Conservation (phyloP, 1,140 invertebrate species). For the Physella acuta region DNA sequence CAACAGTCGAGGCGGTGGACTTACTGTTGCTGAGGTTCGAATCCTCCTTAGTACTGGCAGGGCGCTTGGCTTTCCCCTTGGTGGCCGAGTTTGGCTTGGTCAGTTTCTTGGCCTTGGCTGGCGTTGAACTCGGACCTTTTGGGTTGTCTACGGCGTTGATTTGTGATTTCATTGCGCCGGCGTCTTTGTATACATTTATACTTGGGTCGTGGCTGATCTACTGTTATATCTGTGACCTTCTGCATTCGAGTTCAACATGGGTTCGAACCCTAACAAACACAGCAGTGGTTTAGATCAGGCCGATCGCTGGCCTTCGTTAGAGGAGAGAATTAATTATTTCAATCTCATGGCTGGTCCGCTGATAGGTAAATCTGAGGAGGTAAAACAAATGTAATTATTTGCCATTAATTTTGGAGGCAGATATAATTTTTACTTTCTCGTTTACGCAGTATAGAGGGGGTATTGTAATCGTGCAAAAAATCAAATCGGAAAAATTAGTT, state of each 20-base stretch:
- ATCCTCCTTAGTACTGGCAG: conserved; percentile 22
- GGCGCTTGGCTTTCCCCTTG: conserved; percentile 6
- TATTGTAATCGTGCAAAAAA: too few relatives aligned
- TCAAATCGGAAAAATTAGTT: background rate
- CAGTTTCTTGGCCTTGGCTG: conserved; percentile 3
- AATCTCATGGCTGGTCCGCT: background rate
- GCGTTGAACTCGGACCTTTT: background rate
- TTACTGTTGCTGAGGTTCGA: conserved; percentile 20
- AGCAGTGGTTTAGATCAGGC: background rate
- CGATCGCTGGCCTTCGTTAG: background rate
- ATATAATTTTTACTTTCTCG: background rate
- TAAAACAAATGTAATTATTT: background rate
- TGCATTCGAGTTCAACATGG: too few relatives aligned
- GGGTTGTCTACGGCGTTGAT: conserved; percentile 4
- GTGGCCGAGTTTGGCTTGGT: background rate
- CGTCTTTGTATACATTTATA: background rate
- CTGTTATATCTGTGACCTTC: background rate
- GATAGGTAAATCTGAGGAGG: background rate
- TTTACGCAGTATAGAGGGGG: too few relatives aligned
- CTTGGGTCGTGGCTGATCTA: too few relatives aligned
- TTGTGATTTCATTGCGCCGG: background rate
- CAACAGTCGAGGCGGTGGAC: conserved; percentile 10
- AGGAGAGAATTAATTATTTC: background rate
- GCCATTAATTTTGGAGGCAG: too few relatives aligned
- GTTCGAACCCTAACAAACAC: background rate